A percentile compares a stretch with the other conserved stretches of the same genome.
phyloP scores from a whole-genome alignment of 1,140 invertebrate species.

The Bombus sylvicola region DNA sequence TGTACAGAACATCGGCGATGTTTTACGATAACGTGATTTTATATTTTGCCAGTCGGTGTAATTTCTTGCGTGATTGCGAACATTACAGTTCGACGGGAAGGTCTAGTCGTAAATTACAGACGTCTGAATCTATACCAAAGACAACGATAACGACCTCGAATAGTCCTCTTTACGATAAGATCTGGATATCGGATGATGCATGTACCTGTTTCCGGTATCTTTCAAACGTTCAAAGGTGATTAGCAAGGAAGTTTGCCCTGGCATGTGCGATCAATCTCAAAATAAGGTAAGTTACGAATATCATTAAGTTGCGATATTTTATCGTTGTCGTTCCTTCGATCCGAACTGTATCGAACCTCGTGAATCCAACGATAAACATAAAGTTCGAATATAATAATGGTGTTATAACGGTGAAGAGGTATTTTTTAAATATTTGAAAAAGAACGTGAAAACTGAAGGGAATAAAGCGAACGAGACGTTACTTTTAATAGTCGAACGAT shows the following conservation, averaged over 20 bases:
- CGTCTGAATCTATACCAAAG: not conserved
- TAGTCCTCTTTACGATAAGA: not conserved
- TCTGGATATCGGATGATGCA: conserved; percentile 13
- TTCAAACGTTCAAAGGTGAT: conserved; percentile 28
- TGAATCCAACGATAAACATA: too few species aligned
- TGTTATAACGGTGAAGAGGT: too few species aligned
- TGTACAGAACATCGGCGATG: too few species aligned
- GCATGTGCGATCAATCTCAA: conserved; percentile 52
- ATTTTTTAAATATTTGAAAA: too few species aligned
- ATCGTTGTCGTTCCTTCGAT: too few species aligned
- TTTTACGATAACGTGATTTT: too few species aligned
- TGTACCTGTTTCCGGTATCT: not conserved
- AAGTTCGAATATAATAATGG: too few species aligned
- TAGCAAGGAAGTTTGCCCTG: conserved; percentile 24
- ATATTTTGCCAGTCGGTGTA: too few species aligned
- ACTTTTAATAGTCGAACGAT: too few species aligned
- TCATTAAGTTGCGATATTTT: conserved; percentile 7
- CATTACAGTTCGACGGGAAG: not conserved
- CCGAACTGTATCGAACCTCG: too few species aligned
- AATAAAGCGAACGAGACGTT: too few species aligned
- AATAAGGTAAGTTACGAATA: conserved; percentile 45
- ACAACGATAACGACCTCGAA: not conserved
- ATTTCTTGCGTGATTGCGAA: not conserved
- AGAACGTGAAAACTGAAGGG: too few species aligned
- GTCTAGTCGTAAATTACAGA: not conserved